Evolutionary conservation across 2,113 vertebrate genomes (phyloP), one percentile per base, ranked within the genome.

Genomic region (Pluvianellus socialis): DNA sequence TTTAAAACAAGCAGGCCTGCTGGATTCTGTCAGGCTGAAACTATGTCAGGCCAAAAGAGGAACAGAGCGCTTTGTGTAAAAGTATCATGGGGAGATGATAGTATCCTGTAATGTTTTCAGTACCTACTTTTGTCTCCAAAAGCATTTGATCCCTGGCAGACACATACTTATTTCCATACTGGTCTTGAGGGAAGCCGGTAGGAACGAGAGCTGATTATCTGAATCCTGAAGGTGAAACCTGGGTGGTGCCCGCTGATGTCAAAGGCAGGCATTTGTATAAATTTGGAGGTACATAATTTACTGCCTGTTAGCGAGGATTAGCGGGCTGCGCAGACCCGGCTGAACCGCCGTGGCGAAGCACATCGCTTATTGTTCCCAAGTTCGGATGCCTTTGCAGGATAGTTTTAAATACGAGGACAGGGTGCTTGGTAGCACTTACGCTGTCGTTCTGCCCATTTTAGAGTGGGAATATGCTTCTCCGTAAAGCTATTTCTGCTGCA

Each of bases 121-220:
- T 95, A 97, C 98, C 97, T 97, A 98, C 98, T 98, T 98, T 98
- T 98, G 98, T 98, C 98, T 98, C 98, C 98, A 97, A 98, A 98
- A 98, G 98, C 98, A 98, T 98, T 98, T 98, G 98, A 98, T 98
- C 98, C 98, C 98, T 98, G 98, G 96, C 98, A 98, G 98, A 98
- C 98, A 98, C 97, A 95, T 62, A 98, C 98, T 98, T 98, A 98
- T 98, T 98, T 98, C 97, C 98, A 98, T 98, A 98, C 88, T 42
- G 97, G 98, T 98, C 98, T 98, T 98, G 96, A 97, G 98, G 98
- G 98, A 98, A 98, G 97, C 97, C 79, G 23, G 96, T 95, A 98
- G 98, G 98, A 98, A 96, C 88, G 97, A 96, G 97, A 97, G 98
- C 97, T 98, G 98, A 98, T 98, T 98, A 98, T 98, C 97, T 97